phyloP scores from a whole-genome alignment of 2,113 vertebrate species.

The Psittacara wagleri region DNA sequence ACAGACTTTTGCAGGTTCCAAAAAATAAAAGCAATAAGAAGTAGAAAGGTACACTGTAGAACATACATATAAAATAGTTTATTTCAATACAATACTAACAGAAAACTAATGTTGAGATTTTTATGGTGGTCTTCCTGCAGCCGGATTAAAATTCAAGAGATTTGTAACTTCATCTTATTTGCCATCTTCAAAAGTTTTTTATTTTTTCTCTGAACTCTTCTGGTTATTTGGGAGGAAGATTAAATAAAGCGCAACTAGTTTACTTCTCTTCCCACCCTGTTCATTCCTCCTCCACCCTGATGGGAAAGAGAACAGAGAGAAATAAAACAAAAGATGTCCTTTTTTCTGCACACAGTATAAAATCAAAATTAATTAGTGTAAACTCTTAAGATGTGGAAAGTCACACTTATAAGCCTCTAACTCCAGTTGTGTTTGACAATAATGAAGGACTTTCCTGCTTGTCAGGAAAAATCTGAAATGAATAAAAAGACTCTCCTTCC shows the following conservation, averaged over 20 bases:
- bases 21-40: not conserved
- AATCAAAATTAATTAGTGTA: not conserved
- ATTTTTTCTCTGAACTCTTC: not conserved
- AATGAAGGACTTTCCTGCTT: not conserved
- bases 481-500: not conserved
- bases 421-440: not conserved
- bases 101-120: not conserved
- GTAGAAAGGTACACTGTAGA: not conserved
- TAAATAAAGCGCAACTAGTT: not conserved
- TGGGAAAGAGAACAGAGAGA: not conserved
- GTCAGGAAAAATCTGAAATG: not conserved
- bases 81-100: not conserved
- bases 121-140: not conserved
- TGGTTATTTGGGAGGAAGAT: not conserved
- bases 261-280: not conserved
- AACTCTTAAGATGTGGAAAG: not conserved
- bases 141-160: not conserved
- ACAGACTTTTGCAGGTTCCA: not conserved
- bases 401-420: not conserved
- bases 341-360: not conserved
- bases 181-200: not conserved
- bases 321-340: not conserved
- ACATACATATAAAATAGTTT: not conserved
- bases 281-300: accelerated
- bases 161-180: not conserved